A percentile compares a stretch with the other conserved stretches of the same genome.
These are phyloP conservation scores for Nesidiocoris tenuis DNA, from an alignment of 2,888 invertebrate species.

Conservation along the genomic window DNA sequence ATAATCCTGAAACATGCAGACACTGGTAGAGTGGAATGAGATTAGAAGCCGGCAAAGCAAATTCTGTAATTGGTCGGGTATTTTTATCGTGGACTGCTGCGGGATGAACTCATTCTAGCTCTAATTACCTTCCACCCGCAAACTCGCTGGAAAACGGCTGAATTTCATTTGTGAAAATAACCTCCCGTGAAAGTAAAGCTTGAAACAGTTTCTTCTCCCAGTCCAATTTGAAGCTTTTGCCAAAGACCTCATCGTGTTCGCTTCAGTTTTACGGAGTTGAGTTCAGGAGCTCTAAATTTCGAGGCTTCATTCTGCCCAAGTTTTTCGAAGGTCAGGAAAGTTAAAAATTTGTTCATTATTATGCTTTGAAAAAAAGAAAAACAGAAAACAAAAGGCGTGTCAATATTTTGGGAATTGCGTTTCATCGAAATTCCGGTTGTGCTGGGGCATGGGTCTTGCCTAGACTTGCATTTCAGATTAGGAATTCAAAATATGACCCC, in stretches of 20 bases:
- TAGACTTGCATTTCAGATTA: no score
- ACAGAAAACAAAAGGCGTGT: no score
- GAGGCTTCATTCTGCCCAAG: no score
- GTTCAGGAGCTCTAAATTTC: neutral
- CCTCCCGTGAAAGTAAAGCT: neutral
- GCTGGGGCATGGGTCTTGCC: no score
- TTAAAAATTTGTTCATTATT: no score
- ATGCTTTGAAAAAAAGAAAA: neutral
- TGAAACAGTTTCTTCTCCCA: neutral
- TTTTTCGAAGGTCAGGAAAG: no score
- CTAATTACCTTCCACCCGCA: neutral
- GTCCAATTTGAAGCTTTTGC: neutral
- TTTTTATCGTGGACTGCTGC: neutral
- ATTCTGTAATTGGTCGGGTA: neutral
- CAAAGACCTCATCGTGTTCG: no score
- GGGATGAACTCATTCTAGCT: neutral
- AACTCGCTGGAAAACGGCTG: neutral
- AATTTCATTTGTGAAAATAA: neutral
- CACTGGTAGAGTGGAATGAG: neutral
- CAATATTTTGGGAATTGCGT: no score
- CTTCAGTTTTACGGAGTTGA: no score
- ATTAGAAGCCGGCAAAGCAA: neutral
- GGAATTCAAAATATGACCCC: no score
- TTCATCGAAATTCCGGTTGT: no score
- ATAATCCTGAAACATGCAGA: neutral